Evolutionary conservation across 2,888 invertebrate species (phyloP).

Genomic region (Mimumesa dahlbomi): DNA sequence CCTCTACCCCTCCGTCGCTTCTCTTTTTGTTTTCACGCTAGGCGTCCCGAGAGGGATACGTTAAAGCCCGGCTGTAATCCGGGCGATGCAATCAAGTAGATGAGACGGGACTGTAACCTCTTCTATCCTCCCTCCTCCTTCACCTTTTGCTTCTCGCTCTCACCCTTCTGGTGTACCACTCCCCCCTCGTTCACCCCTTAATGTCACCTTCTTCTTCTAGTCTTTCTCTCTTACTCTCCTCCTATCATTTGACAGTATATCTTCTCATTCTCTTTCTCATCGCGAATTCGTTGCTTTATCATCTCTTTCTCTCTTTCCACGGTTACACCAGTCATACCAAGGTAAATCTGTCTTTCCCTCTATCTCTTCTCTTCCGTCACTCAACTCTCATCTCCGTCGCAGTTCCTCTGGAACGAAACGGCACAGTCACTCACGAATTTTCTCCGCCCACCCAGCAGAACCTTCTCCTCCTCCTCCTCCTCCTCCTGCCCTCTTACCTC

Average conservation of each 20-base stretch:
- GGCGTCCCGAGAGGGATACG: slow-evolving; percentile 70
- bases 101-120: slow-evolving; percentile 67
- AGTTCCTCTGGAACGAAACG: background rate
- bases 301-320: background rate
- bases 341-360: background rate
- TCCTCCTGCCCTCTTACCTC: background rate
- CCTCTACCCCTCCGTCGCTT: slow-evolving; percentile 28
- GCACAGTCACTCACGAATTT: background rate
- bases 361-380: background rate
- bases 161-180: slow-evolving; percentile 6
- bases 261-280: background rate
- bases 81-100: slow-evolving; percentile 74
- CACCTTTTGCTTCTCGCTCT: slow-evolving; percentile 4
- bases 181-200: background rate
- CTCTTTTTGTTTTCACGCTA: slow-evolving; percentile 70
- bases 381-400: slow-evolving; percentile 2
- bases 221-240: background rate
- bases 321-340: too few relatives aligned
- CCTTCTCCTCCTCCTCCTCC: background rate
- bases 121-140: slow-evolving; percentile 15
- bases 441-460: too few relatives aligned
- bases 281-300: too few relatives aligned
- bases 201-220: slow-evolving; percentile 11
- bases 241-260: background rate
- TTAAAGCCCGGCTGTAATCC: slow-evolving; percentile 73